These are phyloP conservation scores for Drosophila oshimai DNA, from an alignment of 1,140 invertebrate genomes.

Conservation along the genomic window DNA sequence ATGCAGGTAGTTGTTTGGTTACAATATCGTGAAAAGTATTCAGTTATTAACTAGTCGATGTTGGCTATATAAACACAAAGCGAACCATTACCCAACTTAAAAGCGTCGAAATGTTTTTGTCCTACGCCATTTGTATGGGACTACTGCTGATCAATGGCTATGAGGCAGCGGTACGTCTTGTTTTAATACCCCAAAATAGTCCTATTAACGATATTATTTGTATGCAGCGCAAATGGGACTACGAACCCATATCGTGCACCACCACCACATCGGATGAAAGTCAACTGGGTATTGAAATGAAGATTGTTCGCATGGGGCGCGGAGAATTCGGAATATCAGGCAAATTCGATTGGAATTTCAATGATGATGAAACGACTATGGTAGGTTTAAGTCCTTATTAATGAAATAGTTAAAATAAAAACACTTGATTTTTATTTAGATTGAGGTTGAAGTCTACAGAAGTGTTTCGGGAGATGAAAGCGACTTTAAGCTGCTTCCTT, in stretches of 20 bases:
- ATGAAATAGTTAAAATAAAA: too few species aligned
- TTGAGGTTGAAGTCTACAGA: slow-evolving; percentile 7
- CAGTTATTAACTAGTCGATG: not conserved
- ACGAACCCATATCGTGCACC: too few species aligned
- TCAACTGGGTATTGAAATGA: too few species aligned
- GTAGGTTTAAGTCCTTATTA: too few species aligned
- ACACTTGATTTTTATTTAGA: not conserved
- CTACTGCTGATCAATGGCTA: not conserved
- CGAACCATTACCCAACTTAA: too few species aligned
- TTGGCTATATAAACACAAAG: too few species aligned
- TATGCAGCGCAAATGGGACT: too few species aligned
- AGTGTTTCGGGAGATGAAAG: slow-evolving; percentile 20
- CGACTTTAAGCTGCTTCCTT: slow-evolving; percentile 16
- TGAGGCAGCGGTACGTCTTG: not conserved
- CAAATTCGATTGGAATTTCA: not conserved
- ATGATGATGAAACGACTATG: slow-evolving; percentile 3
- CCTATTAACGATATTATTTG: not conserved
- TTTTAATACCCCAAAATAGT: not conserved
- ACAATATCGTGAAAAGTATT: not conserved
- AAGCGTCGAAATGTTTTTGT: not conserved
- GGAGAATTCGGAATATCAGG: slow-evolving; percentile 1
- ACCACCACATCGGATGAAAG: too few species aligned
- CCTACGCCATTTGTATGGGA: too few species aligned
- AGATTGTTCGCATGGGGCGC: too few species aligned
- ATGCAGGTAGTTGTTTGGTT: too few species aligned